A percentile compares a stretch with the other conserved stretches of the same genome.
phyloP scores from a whole-genome alignment of 2,797 vertebrate genomes.

The Centropyge bicolor region DNA sequence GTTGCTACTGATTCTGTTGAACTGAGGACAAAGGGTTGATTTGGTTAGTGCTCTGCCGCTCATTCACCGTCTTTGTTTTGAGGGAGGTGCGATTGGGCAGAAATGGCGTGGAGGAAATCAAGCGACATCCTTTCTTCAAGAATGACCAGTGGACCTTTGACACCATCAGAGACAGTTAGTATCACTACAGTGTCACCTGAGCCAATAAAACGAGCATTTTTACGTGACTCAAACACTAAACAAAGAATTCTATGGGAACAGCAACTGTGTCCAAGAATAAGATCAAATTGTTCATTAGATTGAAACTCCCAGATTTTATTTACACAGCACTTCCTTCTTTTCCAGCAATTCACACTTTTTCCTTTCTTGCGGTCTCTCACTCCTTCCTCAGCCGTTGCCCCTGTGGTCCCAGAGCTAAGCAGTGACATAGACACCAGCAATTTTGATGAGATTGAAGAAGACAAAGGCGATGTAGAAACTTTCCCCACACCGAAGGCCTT shows the following conservation, averaged over 20 bases:
- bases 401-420: slow-evolving; percentile 97
- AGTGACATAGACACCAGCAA: slow-evolving; percentile 99
- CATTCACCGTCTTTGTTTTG: slow-evolving; percentile 67
- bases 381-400: slow-evolving; percentile 89
- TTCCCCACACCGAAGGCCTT: slow-evolving; percentile 98
- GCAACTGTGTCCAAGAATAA: background rate
- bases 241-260: background rate
- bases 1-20: slow-evolving; percentile 1
- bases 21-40: background rate
- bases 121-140: slow-evolving; percentile 95
- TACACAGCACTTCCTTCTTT: slow-evolving; percentile 20
- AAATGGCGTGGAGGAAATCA: slow-evolving; percentile 97
- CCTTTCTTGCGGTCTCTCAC: background rate
- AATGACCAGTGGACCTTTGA: slow-evolving; percentile 98
- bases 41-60: background rate
- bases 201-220: background rate
- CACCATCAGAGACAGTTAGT: slow-evolving; percentile 97
- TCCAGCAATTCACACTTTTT: slow-evolving; percentile 22
- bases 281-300: slow-evolving; percentile 8
- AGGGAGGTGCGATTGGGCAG: slow-evolving; percentile 97
- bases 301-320: slow-evolving; percentile 11
- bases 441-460: slow-evolving; percentile 98
- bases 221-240: background rate
- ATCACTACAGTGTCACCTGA: background rate
- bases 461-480: slow-evolving; percentile 97